Evolutionary conservation across 2,888 invertebrate genomes (phyloP).

Genomic region (Zhuqinia jingwanae): DNA sequence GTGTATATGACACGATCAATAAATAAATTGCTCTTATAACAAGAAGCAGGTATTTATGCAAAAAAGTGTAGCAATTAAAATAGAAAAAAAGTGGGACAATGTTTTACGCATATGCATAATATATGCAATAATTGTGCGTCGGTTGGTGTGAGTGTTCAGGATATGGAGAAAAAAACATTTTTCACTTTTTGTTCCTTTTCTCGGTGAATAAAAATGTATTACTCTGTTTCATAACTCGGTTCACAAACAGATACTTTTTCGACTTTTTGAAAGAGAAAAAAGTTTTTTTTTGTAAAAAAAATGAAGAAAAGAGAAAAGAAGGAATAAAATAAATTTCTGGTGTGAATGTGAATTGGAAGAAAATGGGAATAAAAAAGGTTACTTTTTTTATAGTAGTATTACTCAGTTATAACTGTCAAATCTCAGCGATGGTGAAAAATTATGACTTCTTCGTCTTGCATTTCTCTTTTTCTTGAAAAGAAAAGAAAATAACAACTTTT

Average conservation of each 20-base stretch:
- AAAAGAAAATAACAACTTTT: too few relatives aligned
- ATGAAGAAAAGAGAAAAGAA: neutral
- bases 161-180: too few relatives aligned
- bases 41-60: too few relatives aligned
- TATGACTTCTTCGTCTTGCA: slow-evolving; percentile 15
- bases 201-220: too few relatives aligned
- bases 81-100: neutral
- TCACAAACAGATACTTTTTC: too few relatives aligned
- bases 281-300: neutral
- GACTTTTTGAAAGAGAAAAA: neutral
- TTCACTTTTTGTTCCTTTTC: too few relatives aligned
- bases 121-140: neutral
- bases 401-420: slow-evolving; percentile 40
- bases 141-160: too few relatives aligned
- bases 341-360: neutral
- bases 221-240: too few relatives aligned
- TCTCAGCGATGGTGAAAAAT: slow-evolving; percentile 11
- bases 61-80: too few relatives aligned
- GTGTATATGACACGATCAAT: too few relatives aligned
- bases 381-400: slow-evolving; percentile 44
- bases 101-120: slow-evolving; percentile 1
- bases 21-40: too few relatives aligned
- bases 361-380: slow-evolving; percentile 33
- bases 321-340: slow-evolving; percentile 36
- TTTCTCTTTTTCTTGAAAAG: slow-evolving; percentile 12